phyloP scores from a whole-genome alignment of 2,888 invertebrate species.

The Hyles lineata region DNA sequence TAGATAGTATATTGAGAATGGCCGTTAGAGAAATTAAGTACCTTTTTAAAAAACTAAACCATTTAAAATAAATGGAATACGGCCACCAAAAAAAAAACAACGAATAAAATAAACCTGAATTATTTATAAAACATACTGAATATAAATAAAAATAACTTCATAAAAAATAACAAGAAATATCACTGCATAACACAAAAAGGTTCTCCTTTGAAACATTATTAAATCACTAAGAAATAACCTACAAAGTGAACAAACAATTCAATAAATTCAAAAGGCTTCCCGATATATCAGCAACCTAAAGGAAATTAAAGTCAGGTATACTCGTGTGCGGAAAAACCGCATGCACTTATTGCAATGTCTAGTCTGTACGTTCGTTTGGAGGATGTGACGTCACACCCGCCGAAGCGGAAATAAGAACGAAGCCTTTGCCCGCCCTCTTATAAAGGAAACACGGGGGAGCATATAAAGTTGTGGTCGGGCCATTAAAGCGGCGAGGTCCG shows the following conservation, averaged over 20 bases:
- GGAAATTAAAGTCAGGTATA: slow-evolving; percentile 24
- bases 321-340: slow-evolving; percentile 4
- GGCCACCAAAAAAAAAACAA: no score
- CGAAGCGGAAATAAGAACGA: slow-evolving; percentile 66
- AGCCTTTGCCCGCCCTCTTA: slow-evolving; percentile 74
- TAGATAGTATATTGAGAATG: no score
- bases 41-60: no score
- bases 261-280: slow-evolving; percentile 7
- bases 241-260: background rate
- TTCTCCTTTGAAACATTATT: background rate
- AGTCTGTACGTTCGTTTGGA: slow-evolving; percentile 51
- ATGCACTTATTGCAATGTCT: slow-evolving; percentile 39
- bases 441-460: slow-evolving; percentile 66
- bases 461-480: slow-evolving; percentile 63
- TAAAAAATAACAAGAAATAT: background rate
- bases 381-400: slow-evolving; percentile 65
- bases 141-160: no score
- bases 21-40: no score
- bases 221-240: background rate
- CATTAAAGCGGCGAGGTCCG: slow-evolving; percentile 43
- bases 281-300: background rate
- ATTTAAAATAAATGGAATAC: no score
- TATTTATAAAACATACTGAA: no score
- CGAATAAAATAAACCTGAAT: no score
- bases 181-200: background rate